phyloP scores from a whole-genome alignment of 2,888 invertebrate species.

The Oscheius sp. region DNA sequence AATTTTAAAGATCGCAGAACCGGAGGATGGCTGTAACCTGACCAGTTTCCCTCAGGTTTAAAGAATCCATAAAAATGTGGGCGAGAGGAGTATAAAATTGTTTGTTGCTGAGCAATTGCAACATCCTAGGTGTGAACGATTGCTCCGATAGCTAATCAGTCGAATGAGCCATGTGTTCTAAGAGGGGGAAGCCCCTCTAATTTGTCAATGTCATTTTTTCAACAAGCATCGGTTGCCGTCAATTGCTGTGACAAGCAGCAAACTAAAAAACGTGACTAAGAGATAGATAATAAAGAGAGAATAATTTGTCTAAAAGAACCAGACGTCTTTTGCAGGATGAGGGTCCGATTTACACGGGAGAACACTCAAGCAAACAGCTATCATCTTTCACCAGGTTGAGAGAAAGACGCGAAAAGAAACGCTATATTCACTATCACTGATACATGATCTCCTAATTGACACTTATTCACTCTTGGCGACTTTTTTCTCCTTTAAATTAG shows the following conservation, averaged over 20 bases:
- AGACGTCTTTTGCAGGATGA: slow-evolving; percentile 7
- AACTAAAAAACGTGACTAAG: not conserved
- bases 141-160: slow-evolving; percentile 15
- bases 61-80: not conserved
- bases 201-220: slow-evolving; percentile 37
- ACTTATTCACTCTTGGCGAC: too few relatives aligned
- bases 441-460: too few relatives aligned
- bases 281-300: not conserved
- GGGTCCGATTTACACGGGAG: slow-evolving; percentile 25
- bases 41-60: too few relatives aligned
- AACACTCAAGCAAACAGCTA: slow-evolving; percentile 18
- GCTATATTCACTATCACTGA: not conserved
- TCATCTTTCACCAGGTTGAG: slow-evolving; percentile 21
- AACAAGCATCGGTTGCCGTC: not conserved
- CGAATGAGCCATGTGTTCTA: slow-evolving; percentile 5
- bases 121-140: slow-evolving; percentile 29
- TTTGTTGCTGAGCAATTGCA: slow-evolving; percentile 20
- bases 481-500: too few relatives aligned
- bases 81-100: not conserved
- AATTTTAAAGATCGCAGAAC: too few relatives aligned
- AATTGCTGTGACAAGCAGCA: not conserved
- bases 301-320: not conserved
- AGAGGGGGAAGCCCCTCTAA: slow-evolving; percentile 18
- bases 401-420: slow-evolving; percentile 29
- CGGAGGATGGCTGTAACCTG: too few relatives aligned